Evolutionary conservation across 2,797 vertebrate genomes (phyloP), one percentile per base, ranked within the genome.

Genomic region (Triplophysa bombifrons): DNA sequence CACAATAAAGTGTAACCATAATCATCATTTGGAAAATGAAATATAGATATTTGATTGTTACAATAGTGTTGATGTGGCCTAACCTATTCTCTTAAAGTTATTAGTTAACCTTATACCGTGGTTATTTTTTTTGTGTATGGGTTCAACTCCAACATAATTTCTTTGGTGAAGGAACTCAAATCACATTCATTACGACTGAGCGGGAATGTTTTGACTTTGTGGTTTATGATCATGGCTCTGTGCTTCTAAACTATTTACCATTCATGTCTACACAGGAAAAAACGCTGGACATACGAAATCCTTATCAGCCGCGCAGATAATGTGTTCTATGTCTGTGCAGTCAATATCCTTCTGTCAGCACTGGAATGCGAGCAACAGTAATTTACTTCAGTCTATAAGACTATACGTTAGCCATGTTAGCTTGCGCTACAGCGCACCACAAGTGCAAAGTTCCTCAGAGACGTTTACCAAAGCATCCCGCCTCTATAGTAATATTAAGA

Each of bases 291-390:
- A 86, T 83, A 78, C 74, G 80, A 81, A 85, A 83, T 60, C 68
- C 84, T 86, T 86, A 87, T 88, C 86, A 80, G 76, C 72, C 80
- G 66, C 78, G 25, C 50, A 85, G 83, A 86, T 86, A 86, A 88
- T 87, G 84, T 83, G 73, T 86, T 87, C 85, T 84, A 81, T 83
- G 85, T 70, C 85, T 86, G 85, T 83, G 81, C 68, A 70, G 81
- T 86, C 78, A 61, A 85, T 80, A 89, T 80, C 70, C 66, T 51
- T 86, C 82, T 87, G 84, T 89, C 86, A 84, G 73, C 34, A 22
- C 75, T 61, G 84, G 74, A 84, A 87, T 87, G 82, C 78, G 63
- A 83, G 82, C 51, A 77, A 76, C 55, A 71, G 61, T 85, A 83
- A 85, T 82, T 81, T 86, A 81, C 83, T 81, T 78, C 41, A n/a